Percentiles rank a stretch among this genome's conserved stretches.
These are phyloP conservation scores for Phylloscopus whistleri DNA, from an alignment of 2,113 vertebrate species.

Conservation along the genomic window DNA sequence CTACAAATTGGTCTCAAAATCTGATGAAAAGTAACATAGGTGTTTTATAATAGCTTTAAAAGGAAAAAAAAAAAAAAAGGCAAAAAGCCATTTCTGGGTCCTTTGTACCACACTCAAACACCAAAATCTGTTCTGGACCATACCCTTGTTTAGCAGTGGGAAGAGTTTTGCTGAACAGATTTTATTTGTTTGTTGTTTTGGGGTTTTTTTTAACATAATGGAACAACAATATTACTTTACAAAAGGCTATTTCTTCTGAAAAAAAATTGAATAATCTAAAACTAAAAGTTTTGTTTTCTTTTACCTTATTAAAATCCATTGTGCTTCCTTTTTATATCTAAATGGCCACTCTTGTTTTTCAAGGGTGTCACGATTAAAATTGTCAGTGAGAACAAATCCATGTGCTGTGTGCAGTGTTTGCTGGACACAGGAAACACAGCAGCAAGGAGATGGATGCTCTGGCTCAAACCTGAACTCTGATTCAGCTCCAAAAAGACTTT, in stretches of 20 bases:
- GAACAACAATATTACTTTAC: background rate
- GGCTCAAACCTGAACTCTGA: background rate
- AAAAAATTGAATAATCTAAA: background rate
- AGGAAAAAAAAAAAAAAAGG: background rate
- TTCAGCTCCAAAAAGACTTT: background rate
- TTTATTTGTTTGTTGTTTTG: background rate
- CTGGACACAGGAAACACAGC: background rate
- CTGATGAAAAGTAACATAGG: background rate
- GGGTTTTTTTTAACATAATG: background rate
- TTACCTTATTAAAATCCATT: background rate
- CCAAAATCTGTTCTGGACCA: background rate
- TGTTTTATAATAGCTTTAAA: slow-evolving; percentile 12
- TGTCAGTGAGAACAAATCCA: background rate
- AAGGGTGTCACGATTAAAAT: background rate
- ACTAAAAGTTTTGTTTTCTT: background rate
- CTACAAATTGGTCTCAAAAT: slow-evolving; percentile 33
- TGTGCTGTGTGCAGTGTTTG: background rate
- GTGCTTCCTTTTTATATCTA: background rate
- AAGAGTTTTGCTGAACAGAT: background rate
- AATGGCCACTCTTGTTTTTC: background rate
- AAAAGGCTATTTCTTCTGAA: background rate
- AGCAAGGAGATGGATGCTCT: background rate
- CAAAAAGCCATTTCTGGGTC: background rate
- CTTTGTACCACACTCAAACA: background rate
- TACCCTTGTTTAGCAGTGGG: background rate